Conservation (phyloP, 2,113 vertebrate species). For the Thamnaconus septentrionalis region DNA sequence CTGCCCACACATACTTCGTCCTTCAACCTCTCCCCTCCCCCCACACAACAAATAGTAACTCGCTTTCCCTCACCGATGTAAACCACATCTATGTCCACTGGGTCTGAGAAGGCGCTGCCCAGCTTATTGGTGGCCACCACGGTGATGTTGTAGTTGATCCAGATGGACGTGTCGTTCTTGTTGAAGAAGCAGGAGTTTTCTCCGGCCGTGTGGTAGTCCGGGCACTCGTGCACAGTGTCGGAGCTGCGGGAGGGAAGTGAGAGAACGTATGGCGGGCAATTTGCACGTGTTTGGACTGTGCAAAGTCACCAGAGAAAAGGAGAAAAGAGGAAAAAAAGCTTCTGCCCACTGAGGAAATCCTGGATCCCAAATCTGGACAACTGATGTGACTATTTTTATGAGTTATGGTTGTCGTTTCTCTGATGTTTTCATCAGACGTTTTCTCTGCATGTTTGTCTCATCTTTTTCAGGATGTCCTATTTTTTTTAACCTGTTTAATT, state of each 20-base stretch:
- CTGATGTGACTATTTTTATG: too few relatives aligned
- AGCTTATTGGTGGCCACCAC: conserved; percentile 84
- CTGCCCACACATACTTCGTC: too few relatives aligned
- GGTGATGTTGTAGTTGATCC: conserved; percentile 86
- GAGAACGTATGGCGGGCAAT: conserved; percentile 8
- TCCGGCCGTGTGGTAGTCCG: conserved; percentile 87
- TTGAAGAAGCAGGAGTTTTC: conserved; percentile 91
- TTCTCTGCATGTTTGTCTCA: too few relatives aligned
- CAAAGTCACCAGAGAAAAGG: too few relatives aligned
- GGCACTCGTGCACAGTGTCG: conserved; percentile 79
- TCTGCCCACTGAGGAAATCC: too few relatives aligned
- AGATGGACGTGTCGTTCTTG: conserved; percentile 85
- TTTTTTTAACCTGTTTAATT: too few relatives aligned
- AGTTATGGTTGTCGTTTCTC: too few relatives aligned
- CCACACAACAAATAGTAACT: background rate
- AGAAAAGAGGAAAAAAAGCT: too few relatives aligned
- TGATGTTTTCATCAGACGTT: too few relatives aligned
- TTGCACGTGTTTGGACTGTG: background rate
- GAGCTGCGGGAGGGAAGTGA: conserved; percentile 58
- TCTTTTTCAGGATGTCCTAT: too few relatives aligned
- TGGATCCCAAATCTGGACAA: too few relatives aligned
- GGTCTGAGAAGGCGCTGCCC: conserved; percentile 82
- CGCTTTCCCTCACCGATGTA: conserved; percentile 83
- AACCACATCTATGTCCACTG: conserved; percentile 81
- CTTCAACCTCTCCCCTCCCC: too few relatives aligned